phyloP scores from a whole-genome alignment of 2,888 invertebrate species.

The Synergus laeviventris region DNA sequence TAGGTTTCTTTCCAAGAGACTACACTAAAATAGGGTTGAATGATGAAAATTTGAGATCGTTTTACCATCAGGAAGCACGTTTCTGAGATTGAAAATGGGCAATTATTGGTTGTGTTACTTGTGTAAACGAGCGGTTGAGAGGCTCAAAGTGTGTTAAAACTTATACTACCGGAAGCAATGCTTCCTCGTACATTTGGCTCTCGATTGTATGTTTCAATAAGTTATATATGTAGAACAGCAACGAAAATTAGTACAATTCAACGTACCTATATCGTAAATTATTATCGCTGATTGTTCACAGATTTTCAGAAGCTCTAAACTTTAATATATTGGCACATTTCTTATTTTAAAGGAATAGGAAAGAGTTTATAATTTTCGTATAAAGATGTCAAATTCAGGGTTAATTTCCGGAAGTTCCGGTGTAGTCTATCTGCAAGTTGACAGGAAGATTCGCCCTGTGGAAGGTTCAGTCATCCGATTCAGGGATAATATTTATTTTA shows the following conservation, averaged over 20 bases:
- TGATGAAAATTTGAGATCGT: background rate
- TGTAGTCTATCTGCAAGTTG: conserved; percentile 15
- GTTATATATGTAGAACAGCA: too few relatives aligned
- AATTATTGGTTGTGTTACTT: conserved; percentile 21
- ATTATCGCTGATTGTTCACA: conserved; percentile 17
- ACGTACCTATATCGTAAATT: conserved; percentile 29
- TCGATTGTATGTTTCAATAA: background rate
- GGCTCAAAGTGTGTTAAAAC: background rate
- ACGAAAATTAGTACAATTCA: conserved; percentile 10
- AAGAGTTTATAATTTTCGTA: background rate
- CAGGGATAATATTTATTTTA: conserved; percentile 62
- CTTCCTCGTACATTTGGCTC: conserved; percentile 28
- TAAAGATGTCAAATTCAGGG: background rate
- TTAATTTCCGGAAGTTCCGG: conserved; percentile 33
- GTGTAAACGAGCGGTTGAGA: conserved; percentile 8
- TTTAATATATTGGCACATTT: background rate
- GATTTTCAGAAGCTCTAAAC: conserved; percentile 16
- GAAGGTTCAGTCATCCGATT: conserved; percentile 47
- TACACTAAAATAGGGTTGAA: background rate
- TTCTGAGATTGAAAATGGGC: conserved; percentile 11
- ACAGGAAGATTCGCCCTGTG: conserved; percentile 38
- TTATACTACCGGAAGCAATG: conserved; percentile 27
- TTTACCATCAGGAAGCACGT: background rate
- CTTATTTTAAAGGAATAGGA: background rate
- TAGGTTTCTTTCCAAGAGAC: background rate